Evolutionary conservation across 2,797 vertebrate species (phyloP).

Genomic region (Pelobates cultripes): DNA sequence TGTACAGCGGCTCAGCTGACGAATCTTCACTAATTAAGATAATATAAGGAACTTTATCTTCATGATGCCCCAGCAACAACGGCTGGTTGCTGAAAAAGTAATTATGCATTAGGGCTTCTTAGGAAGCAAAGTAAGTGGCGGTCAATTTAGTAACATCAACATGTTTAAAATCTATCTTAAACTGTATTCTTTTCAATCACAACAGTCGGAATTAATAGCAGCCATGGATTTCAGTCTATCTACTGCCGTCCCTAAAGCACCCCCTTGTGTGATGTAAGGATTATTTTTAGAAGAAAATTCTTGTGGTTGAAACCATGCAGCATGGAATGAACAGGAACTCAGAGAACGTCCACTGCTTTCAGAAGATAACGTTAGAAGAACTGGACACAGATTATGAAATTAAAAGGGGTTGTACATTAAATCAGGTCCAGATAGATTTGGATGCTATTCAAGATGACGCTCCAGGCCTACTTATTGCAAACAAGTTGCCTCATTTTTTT

Average conservation of each 20-base stretch:
- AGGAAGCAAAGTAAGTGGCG: neutral
- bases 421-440: no score
- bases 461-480: no score
- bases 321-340: constrained; percentile 29
- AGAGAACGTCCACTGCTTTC: constrained; percentile 15
- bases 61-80: constrained; percentile 5
- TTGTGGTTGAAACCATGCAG: constrained; percentile 50
- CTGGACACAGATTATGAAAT: constrained; percentile 27
- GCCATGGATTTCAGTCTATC: constrained; percentile 14
- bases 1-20: constrained; percentile 26
- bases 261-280: constrained; percentile 43
- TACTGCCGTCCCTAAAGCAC: constrained; percentile 18
- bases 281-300: constrained; percentile 56
- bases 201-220: constrained; percentile 18
- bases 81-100: neutral
- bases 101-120: neutral
- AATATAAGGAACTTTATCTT: constrained; percentile 12
- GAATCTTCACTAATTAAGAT: constrained; percentile 9
- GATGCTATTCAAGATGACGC: no score
- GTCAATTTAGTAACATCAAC: neutral
- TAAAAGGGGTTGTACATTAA: neutral
- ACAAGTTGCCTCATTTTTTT: no score
- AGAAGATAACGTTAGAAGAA: constrained; percentile 5
- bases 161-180: constrained; percentile 13
- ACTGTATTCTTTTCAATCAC: constrained; percentile 24